These are phyloP conservation scores for Nemopilema nomurai DNA, from an alignment of 30 jellyfish, hydroid and myxozoan genomes.

Conservation along the genomic window DNA sequence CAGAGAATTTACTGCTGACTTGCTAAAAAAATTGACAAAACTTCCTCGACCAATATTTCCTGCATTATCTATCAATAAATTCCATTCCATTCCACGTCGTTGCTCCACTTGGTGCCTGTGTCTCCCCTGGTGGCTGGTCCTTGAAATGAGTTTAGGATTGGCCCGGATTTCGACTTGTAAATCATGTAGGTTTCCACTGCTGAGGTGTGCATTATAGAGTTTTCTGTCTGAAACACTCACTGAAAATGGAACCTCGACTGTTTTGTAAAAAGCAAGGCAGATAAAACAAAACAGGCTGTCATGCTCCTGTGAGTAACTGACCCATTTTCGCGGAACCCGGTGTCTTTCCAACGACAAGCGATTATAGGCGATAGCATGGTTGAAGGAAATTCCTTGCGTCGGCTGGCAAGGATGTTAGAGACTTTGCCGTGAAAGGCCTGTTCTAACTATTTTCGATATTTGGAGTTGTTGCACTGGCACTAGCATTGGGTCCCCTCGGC, in stretches of 20 bases:
- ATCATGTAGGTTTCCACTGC: constrained; percentile 50
- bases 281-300: constrained; percentile 23
- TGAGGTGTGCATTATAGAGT: constrained; percentile 16
- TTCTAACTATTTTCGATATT: not conserved
- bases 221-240: constrained; percentile 30
- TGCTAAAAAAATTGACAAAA: constrained; percentile 29
- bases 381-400: constrained; percentile 25
- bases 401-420: constrained; percentile 31
- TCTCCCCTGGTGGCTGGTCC: constrained; percentile 7
- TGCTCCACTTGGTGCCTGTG: constrained; percentile 18
- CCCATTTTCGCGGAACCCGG: constrained; percentile 52
- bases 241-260: constrained; percentile 37
- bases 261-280: constrained; percentile 35
- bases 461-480: not conserved
- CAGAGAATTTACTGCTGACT: not conserved
- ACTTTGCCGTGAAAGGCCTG: not conserved
- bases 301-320: constrained; percentile 46
- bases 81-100: not conserved
- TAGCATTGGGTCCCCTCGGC: not conserved
- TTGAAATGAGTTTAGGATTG: constrained; percentile 30
- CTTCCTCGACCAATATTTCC: constrained; percentile 35
- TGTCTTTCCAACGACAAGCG: constrained; percentile 14
- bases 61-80: not conserved
- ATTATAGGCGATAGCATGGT: constrained; percentile 38
- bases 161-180: constrained; percentile 46